These are phyloP conservation scores for Hyaena hyaena DNA, from an alignment of 2,113 vertebrate genomes.

Conservation along the genomic window DNA sequence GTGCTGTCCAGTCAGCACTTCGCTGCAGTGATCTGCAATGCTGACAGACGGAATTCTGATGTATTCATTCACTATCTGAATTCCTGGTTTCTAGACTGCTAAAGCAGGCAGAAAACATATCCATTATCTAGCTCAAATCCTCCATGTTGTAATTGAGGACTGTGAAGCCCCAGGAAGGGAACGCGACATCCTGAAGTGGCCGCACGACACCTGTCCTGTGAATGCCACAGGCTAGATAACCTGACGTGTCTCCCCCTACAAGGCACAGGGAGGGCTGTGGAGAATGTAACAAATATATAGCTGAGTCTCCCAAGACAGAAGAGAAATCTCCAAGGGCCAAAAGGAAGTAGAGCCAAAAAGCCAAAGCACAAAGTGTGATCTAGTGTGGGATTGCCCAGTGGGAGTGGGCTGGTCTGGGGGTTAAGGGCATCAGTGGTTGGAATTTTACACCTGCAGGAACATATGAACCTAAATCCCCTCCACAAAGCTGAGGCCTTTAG, in stretches of 20 bases:
- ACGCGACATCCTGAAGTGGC: not conserved
- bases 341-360: not conserved
- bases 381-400: fast-evolving
- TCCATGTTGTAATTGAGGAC: not conserved
- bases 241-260: not conserved
- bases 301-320: not conserved
- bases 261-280: fast-evolving
- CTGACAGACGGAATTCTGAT: constrained; percentile 33
- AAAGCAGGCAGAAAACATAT: constrained; percentile 47
- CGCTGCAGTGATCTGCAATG: not conserved
- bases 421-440: not conserved
- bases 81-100: constrained; percentile 34
- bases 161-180: not conserved
- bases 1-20: constrained; percentile 19
- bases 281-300: not conserved
- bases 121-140: not conserved
- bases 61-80: constrained; percentile 46
- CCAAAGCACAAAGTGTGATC: not conserved
- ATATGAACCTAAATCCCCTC: not conserved
- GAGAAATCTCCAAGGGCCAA: not conserved
- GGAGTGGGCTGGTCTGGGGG: not conserved
- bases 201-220: not conserved
- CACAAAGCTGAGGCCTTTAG: not conserved
- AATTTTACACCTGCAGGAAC: not conserved
- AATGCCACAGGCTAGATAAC: not conserved